Base-by-base conservation (phyloP, 2,797 vertebrate species). In the Agapornis canus region DNA sequence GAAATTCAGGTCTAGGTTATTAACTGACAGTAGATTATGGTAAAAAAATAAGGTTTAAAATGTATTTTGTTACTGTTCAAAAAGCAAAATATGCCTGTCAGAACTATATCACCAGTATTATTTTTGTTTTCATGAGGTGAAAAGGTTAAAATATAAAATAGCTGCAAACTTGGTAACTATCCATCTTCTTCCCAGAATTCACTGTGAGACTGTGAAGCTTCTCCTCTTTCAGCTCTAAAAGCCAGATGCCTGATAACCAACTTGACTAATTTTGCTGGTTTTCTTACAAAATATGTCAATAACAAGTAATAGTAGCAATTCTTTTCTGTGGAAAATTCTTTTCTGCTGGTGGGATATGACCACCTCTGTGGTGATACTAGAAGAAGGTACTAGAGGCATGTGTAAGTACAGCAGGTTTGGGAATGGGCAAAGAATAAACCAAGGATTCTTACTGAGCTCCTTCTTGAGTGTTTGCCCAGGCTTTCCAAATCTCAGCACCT, bases 1-100 rank as follows among this genome's bases (percentile, higher is more conserved):
- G 98, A 99, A 96, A 97, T 98, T 94, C 98, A 98, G 56, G 95
- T 98, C 43, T 99, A 98, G 97, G 72, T 85, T 52, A 48, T 73
- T 94, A 91, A 88, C 16, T 47, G 59, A n/a, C 17, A 66, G 7
- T 73, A 49, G 61, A 68, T 89, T 52, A 37, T 25, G 6, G 32
- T 88, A 57, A 82, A 86, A 80, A 94, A 66, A 49, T n/a, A 52
- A 6, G 27, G 12, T 35, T 91, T 75, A 52, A 94, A 82, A 64
- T 86, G 9, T 65, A n/a, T 75, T 91, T 92, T 86, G 20, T 60
- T 85, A 40, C 18, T 86, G 37, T 93, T 91, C 70, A 64, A 90
- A 49, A 88, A 79, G 52, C 52, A 79, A 86, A 92, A 81, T 71
- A 64, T 57, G 61, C 65, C 60, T 81, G 48, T 90, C 70, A 68